Evolutionary conservation across 1,140 invertebrate species (phyloP), one percentile per base, ranked within the genome.

Genomic region (Drosophila simulans): DNA sequence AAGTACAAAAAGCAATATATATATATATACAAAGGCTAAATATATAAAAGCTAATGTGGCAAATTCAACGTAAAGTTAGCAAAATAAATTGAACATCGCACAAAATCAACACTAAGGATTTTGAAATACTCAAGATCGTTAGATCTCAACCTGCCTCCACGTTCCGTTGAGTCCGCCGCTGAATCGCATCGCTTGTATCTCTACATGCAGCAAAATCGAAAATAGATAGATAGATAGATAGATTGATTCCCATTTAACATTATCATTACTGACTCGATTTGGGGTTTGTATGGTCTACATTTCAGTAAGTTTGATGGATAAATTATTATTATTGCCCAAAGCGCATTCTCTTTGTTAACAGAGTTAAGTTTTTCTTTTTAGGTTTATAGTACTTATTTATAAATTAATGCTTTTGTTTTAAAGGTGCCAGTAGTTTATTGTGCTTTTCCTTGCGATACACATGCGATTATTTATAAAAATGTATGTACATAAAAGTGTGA

Each of bases 151-250:
- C 91, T 92, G 91, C 91, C 91, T 92, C 91, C 91, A 91, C 52
- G 75, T 80, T 31, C 75, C 85, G 60, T 84, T 83, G 79, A 68
- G 79, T 86, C 82, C 82, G 60, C 64, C 76, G 71, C 56, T 90
- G 75, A 55, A 76, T 55, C 91, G 84, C 91, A 92, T 91, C 81
- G 91, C 91, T 80, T 92, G 81, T 71, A 92, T 92, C 74, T 92
- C 91, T 92, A 70, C 71, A 78, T 71, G 64, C 80, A 35, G 60
- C 59, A 74, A 49, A 52, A 70, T 81, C 51, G 72, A 79, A 86
- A 88, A 75, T 58, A 76, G 76, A 31, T 31, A 31, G 31, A 31
- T 31, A 39, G 37, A 39, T 39, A 39, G 37, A 85, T 55, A 86
- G 59, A 76, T 22, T 22, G 58, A 17, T 63, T 59, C 74, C 74